A percentile compares a stretch with the other conserved stretches of the same genome.
Conservation (phyloP, 2,888 invertebrate species). For the Mongoloraphidia duomilia region DNA sequence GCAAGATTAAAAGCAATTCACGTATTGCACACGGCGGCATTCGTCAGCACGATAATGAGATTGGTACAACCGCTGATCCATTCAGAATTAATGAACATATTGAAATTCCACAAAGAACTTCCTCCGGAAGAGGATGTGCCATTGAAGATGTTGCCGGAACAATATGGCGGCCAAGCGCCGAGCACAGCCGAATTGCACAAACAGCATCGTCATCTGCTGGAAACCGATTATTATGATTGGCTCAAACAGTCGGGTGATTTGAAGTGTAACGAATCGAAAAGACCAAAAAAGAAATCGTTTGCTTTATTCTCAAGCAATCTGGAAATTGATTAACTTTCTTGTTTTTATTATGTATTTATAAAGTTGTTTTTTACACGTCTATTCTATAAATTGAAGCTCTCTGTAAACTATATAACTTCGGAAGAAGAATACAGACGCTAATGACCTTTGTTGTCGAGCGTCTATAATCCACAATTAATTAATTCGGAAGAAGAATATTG, state of each 20-base stretch:
- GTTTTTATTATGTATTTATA: background rate
- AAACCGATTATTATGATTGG: constrained; percentile 45
- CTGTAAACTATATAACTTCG: too few species aligned
- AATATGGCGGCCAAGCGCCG: constrained; percentile 45
- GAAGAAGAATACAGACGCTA: too few species aligned
- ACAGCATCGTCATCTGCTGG: constrained; percentile 38
- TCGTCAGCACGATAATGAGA: constrained; percentile 53
- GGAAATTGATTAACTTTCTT: constrained; percentile 2
- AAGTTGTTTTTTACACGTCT: too few species aligned
- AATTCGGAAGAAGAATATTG: too few species aligned
- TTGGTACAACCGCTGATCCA: constrained; percentile 48
- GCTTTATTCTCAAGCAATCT: constrained; percentile 23
- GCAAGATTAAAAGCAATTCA: constrained; percentile 49
- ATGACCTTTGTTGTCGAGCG: too few species aligned
- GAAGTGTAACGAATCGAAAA: constrained; percentile 32
- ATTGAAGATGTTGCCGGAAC: constrained; percentile 30
- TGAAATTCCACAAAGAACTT: constrained; percentile 36
- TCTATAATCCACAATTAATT: too few species aligned
- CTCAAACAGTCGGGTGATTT: constrained; percentile 42
- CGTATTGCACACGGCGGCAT: constrained; percentile 48
- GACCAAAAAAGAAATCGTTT: constrained; percentile 26
- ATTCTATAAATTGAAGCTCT: too few species aligned
- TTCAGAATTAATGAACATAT: constrained; percentile 42
- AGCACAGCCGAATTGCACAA: constrained; percentile 37
- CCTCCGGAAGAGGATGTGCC: constrained; percentile 22